Percentiles rank a stretch among this genome's conserved stretches.
Conservation (phyloP, 2,797 vertebrate species). For the Babyrousa celebensis region DNA sequence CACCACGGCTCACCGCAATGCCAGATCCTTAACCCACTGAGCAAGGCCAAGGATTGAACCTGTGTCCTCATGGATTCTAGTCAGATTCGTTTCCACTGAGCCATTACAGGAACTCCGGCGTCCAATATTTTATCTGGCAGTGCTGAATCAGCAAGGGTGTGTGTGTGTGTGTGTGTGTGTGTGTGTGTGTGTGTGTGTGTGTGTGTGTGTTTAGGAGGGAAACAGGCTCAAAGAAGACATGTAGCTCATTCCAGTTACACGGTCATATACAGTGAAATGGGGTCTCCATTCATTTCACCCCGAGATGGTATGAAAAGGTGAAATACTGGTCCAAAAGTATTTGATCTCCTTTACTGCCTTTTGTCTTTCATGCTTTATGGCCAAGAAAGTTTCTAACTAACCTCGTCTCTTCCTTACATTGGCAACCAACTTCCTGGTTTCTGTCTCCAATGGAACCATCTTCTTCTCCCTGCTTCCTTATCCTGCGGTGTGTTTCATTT, state of each 20-base stretch:
- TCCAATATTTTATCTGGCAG: conserved; percentile 28
- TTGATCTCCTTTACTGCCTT: neutral
- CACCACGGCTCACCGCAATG: too few relatives aligned
- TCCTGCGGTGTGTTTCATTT: conserved; percentile 61
- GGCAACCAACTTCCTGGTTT: neutral
- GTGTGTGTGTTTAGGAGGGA: neutral
- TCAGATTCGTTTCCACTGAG: too few relatives aligned
- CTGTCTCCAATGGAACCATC: neutral
- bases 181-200: neutral
- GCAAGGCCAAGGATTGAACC: too few relatives aligned
- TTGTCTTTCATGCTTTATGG: neutral
- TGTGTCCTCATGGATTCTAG: too few relatives aligned
- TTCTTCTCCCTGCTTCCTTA: conserved; percentile 2
- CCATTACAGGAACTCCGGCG: too few relatives aligned
- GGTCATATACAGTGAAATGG: neutral
- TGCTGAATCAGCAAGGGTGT: neutral
- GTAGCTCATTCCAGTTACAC: neutral
- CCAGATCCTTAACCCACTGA: too few relatives aligned
- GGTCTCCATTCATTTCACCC: neutral
- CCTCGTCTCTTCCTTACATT: neutral
- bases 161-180: neutral
- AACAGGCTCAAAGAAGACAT: neutral
- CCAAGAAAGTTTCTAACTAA: conserved; percentile 45
- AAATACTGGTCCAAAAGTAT: neutral
- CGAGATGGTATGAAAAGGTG: neutral